Evolutionary conservation across 2,888 invertebrate species (phyloP).

Genomic region (Leptura quadrifasciata): DNA sequence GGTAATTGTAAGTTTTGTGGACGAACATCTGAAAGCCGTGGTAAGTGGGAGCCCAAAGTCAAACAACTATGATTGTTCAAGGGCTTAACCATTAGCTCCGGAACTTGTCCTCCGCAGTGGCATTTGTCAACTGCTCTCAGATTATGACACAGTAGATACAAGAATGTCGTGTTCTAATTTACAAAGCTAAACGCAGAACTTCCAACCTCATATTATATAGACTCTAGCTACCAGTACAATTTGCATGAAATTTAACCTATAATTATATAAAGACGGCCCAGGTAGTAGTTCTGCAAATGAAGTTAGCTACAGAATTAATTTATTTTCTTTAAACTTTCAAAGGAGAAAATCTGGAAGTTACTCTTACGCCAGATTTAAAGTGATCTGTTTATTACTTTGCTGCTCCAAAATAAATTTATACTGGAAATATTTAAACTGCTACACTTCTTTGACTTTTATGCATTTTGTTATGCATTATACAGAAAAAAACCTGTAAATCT

Average conservation of each 20-base stretch:
- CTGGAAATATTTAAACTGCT: neutral
- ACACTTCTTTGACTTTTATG: no score
- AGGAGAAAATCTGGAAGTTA: neutral
- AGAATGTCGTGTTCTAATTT: slow-evolving; percentile 18
- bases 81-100: slow-evolving; percentile 53
- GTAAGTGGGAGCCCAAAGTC: slow-evolving; percentile 51
- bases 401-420: neutral
- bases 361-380: neutral
- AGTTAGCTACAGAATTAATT: neutral
- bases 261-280: neutral
- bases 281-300: slow-evolving; percentile 3
- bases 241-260: neutral
- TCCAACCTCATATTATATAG: neutral
- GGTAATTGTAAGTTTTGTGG: slow-evolving; percentile 40
- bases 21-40: slow-evolving; percentile 39
- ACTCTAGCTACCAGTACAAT: neutral
- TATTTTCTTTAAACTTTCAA: neutral
- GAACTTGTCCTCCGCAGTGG: slow-evolving; percentile 50
- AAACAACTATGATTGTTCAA: slow-evolving; percentile 57
- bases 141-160: slow-evolving; percentile 54
- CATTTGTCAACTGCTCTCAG: slow-evolving; percentile 58
- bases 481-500: no score
- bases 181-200: slow-evolving; percentile 9
- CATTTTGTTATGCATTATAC: no score
- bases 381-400: neutral